These are phyloP conservation scores for Heterocephalus glaber DNA, from an alignment of 2,113 vertebrate genomes.

Conservation along the genomic window DNA sequence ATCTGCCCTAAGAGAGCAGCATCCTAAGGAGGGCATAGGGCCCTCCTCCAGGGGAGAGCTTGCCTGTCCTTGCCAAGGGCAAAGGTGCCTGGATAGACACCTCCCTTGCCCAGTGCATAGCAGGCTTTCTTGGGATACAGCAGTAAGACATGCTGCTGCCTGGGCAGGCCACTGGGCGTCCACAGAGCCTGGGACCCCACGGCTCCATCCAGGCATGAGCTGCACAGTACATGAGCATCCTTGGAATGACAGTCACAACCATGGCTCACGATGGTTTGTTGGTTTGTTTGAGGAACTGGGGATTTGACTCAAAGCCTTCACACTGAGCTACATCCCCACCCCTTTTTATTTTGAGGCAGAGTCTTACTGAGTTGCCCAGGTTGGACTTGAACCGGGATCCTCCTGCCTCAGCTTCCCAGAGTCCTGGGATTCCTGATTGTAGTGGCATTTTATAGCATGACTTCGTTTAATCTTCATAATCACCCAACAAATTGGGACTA, in stretches of 20 bases:
- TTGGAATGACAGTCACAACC: not conserved
- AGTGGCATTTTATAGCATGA: not conserved
- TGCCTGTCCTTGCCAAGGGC: not conserved
- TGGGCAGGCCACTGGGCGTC: not conserved
- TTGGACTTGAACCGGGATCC: not conserved
- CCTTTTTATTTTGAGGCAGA: not conserved
- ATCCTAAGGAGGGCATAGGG: not conserved
- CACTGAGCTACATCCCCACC: not conserved
- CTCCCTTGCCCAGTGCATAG: not conserved
- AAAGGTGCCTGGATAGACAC: not conserved
- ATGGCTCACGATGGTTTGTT: not conserved
- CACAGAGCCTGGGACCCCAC: not conserved
- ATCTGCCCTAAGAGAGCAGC: not conserved
- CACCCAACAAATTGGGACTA: not conserved
- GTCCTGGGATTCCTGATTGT: not conserved
- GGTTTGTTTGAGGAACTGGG: not conserved
- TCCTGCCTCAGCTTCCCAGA: not conserved
- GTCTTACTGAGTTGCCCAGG: not conserved
- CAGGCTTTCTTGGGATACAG: not conserved
- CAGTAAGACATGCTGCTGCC: fast-evolving
- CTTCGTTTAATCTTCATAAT: not conserved
- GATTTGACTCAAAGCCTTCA: not conserved
- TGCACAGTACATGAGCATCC: not conserved
- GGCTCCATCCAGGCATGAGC: not conserved
- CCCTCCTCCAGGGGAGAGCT: not conserved